Conservation (phyloP, 2,113 vertebrate genomes). For the Cavia aperea region DNA sequence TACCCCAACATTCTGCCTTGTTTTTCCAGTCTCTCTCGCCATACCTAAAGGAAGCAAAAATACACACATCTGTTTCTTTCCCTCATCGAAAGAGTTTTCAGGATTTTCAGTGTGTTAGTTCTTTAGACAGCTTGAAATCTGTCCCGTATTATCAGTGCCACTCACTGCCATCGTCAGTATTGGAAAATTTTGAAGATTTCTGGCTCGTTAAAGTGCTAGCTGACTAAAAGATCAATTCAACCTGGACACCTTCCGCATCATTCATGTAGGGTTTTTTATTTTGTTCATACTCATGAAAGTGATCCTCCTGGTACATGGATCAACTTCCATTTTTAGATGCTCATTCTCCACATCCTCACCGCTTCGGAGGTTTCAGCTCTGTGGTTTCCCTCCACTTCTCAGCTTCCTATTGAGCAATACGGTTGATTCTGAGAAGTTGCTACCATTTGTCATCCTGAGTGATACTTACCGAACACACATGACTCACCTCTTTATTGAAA, state of each 20-base stretch:
- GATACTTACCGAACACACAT: background rate
- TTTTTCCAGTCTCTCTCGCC: slow-evolving; percentile 73
- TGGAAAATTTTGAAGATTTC: background rate
- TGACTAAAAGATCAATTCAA: background rate
- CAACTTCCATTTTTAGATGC: slow-evolving; percentile 10
- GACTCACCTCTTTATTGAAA: background rate
- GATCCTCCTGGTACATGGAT: background rate
- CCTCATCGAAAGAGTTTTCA: fast-evolving
- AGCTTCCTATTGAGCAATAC: slow-evolving; percentile 10
- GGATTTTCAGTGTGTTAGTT: background rate
- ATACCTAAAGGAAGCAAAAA: slow-evolving; percentile 66
- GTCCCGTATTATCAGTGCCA: background rate
- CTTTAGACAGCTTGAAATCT: background rate
- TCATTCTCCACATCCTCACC: background rate
- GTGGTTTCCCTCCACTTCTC: slow-evolving; percentile 41
- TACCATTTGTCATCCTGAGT: background rate
- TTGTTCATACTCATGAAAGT: background rate
- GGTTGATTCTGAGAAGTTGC: slow-evolving; percentile 39
- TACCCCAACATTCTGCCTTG: slow-evolving; percentile 73
- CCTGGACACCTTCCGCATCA: background rate
- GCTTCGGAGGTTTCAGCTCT: background rate
- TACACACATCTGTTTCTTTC: background rate
- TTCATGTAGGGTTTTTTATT: background rate
- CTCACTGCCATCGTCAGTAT: background rate
- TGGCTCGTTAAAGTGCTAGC: background rate